A percentile compares a stretch with the other conserved stretches of the same genome.
These are phyloP conservation scores for Seriola quinqueradiata DNA, from an alignment of 2,113 vertebrate species.

Conservation along the genomic window DNA sequence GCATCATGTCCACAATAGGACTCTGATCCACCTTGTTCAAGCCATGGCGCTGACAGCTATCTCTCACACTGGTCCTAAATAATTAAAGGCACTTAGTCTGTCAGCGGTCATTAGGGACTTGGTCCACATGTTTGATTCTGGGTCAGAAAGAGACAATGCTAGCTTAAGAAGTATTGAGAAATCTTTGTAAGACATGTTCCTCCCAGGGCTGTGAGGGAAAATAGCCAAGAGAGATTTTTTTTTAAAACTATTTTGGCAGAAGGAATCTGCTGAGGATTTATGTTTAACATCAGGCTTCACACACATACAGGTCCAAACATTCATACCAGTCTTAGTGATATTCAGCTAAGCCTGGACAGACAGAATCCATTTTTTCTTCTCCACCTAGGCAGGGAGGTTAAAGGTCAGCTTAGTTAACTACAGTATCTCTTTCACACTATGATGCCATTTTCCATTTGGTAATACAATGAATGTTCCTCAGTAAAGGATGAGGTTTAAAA, in stretches of 20 bases:
- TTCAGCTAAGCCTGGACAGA: constrained; percentile 19
- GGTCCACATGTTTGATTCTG: constrained; percentile 75
- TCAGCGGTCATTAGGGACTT: constrained; percentile 67
- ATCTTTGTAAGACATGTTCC: constrained; percentile 16
- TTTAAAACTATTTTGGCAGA: constrained; percentile 5
- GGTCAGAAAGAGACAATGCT: constrained; percentile 61
- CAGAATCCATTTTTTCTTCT: background rate
- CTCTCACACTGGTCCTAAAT: constrained; percentile 77
- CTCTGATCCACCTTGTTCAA: constrained; percentile 68
- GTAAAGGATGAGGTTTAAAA: too few relatives aligned
- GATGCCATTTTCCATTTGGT: background rate
- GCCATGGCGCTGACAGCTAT: constrained; percentile 42
- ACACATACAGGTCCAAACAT: constrained; percentile 20
- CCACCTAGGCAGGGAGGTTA: background rate
- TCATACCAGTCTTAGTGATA: constrained; percentile 1
- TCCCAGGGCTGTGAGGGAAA: background rate
- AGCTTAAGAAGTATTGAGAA: constrained; percentile 74
- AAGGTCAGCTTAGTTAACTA: background rate
- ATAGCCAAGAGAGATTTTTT: background rate
- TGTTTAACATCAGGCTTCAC: constrained; percentile 2
- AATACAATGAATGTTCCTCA: too few relatives aligned
- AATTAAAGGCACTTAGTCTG: constrained; percentile 84
- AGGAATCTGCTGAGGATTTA: background rate
- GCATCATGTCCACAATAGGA: constrained; percentile 73
- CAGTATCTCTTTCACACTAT: background rate